These are phyloP conservation scores for Ligdia adustata DNA, from an alignment of 2,888 invertebrate genomes.

Conservation along the genomic window DNA sequence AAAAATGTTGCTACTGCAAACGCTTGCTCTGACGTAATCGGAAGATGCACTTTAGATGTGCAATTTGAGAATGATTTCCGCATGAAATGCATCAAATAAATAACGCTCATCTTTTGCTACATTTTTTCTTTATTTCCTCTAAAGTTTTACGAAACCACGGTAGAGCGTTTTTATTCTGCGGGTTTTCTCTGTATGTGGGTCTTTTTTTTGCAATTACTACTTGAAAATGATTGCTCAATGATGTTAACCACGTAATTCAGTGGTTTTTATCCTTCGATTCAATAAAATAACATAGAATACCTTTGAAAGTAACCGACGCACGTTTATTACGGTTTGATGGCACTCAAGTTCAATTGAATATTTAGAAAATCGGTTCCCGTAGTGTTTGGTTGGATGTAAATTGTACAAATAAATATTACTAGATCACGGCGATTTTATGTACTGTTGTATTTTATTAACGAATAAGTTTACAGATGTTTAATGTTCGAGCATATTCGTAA, in stretches of 20 bases:
- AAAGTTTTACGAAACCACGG: slow-evolving; percentile 17
- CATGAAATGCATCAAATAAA: slow-evolving; percentile 72
- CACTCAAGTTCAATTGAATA: slow-evolving; percentile 31
- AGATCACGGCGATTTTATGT: slow-evolving; percentile 19
- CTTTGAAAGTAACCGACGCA: slow-evolving; percentile 45
- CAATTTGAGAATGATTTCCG: slow-evolving; percentile 82
- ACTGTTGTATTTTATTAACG: slow-evolving; percentile 23
- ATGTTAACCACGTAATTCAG: slow-evolving; percentile 52
- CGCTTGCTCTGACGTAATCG: slow-evolving; percentile 54
- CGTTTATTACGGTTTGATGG: slow-evolving; percentile 34
- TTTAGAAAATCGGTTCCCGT: slow-evolving; percentile 21
- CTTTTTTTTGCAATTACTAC: slow-evolving; percentile 41
- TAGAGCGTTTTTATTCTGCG: slow-evolving; percentile 48
- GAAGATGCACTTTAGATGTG: slow-evolving; percentile 66
- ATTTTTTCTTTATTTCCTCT: slow-evolving; percentile 63
- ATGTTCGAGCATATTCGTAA: slow-evolving; percentile 43
- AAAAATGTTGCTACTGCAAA: slow-evolving; percentile 38
- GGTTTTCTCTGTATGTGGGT: slow-evolving; percentile 35
- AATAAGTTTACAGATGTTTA: slow-evolving; percentile 26
- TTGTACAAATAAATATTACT: slow-evolving; percentile 20
- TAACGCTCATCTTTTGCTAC: slow-evolving; percentile 62
- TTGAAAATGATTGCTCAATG: slow-evolving; percentile 50
- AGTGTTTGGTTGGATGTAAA: slow-evolving; percentile 10
- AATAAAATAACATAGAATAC: slow-evolving; percentile 40
- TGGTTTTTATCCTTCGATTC: slow-evolving; percentile 44